Base-by-base conservation (phyloP, 2,797 vertebrate genomes). In the Scolopax bukidnonensis region DNA sequence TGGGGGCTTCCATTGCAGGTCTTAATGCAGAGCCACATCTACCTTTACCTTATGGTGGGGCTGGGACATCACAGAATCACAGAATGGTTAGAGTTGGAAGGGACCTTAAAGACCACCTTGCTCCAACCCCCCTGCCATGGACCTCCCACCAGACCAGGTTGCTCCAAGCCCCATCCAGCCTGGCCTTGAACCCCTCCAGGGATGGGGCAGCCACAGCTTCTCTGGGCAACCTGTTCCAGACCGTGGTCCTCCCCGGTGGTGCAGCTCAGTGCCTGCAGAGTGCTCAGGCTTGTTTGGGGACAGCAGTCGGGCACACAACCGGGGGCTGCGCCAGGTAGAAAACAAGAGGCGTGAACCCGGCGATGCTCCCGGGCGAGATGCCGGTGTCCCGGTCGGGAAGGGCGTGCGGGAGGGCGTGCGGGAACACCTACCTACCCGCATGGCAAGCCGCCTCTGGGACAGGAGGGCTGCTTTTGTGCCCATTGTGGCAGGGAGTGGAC, bases 361-460 rank as follows among this genome's bases (percentile, higher is more conserved):
- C 4, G 18, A 10, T 11, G 59, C 65, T 28, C 25, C 6, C 6
- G 1, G 17, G 8, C 8, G 2, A 6, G 0, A 9, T 14, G 36
- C 12, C 10, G 3, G 8, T 0, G 11, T 17, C 43, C 40, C 21
- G 2, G 2, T 8, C 53, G 9, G 32, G n/a, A 4, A 7, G 36
- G 36, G 36, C 36, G 36, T 36, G 36, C 9, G 36, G 36, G 36
- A 36, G 36, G 4, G 24, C 7, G 6, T 15, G 15, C 6, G 8
- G 40, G 10, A 54, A 2, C 1, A 17, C 11, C 51, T 1, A 17
- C 11, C 45, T 1, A 0, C 65, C 51, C 30, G 41, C 56, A 5
- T 1, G 2, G 5, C 50, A 11, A 21, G 28, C 2, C 2, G 4
- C 23, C 11, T 5, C 10, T 2, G 27, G 3, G 7, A 11, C 12